Base-by-base conservation (phyloP, 2,888 invertebrate species). In the Drosophila sordidula region DNA sequence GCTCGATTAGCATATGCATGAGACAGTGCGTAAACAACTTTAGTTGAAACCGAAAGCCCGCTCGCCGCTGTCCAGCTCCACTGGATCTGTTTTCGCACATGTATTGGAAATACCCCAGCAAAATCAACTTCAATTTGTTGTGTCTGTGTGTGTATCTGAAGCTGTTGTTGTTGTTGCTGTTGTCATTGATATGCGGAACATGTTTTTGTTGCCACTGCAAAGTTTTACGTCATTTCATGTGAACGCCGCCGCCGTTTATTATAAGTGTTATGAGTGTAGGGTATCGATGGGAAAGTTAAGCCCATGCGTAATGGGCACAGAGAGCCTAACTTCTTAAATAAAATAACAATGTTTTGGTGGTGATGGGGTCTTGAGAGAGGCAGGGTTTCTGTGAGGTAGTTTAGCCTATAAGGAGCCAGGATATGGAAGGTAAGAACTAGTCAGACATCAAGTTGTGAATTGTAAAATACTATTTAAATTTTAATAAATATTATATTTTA, bases 101-200 rank as follows among this genome's bases (percentile, higher is more conserved):
- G 57, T 63, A 72, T 69, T 75, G 75, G 75, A 72, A 75, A 76
- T 75, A 59, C 67, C 77, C 52, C 49, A 57, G 42, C 52, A 59
- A 65, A 47, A 58, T 62, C 70, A 70, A 78, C 78, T 69, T 74
- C 36, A 64, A 69, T 74, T 78, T 73, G 55, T 49, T 77, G 64
- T 46, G 46, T 63, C 44, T 44, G 34, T 54, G 34, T 14, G 22
- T 44, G 22, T 22, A 32, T 25, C 49, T 50, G 32, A 9, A 56
- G 58, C 29, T 45, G 52, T 38, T 45, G 32, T 14, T 41, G 47
- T n/a, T 49, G 46, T 18, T 78, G 69, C 57, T 81, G 70, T 62
- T 81, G 68, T 62, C 57, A 79, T 86, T 87, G 79, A 85, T 81
- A 89, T 86, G 85, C 85, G 89, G 86, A 89, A 89, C 85, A 87